Conservation (phyloP, 2,113 vertebrate species). For the Calidris pugnax region DNA sequence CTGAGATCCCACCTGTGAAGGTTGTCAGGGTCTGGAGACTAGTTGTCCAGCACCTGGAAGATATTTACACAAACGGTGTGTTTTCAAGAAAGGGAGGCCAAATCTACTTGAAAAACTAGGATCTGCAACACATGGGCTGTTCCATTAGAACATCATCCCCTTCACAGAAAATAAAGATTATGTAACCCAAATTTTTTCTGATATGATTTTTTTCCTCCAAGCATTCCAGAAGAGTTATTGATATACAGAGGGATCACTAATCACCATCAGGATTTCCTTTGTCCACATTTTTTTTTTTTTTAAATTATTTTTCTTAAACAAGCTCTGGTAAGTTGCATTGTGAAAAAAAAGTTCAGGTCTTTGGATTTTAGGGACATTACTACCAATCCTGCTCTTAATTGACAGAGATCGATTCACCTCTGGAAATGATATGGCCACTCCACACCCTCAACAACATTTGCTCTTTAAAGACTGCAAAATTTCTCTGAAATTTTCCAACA, state of each 20-base stretch:
- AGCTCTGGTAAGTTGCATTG: not conserved
- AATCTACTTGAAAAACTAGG: not conserved
- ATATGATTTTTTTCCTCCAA: not conserved
- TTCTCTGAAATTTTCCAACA: not conserved
- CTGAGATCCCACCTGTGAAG: not conserved
- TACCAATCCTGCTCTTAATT: not conserved
- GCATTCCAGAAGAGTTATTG: not conserved
- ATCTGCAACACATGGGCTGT: not conserved
- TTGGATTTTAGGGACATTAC: not conserved
- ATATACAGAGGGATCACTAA: not conserved
- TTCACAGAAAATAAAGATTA: not conserved
- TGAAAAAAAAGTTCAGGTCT: not conserved
- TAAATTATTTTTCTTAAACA: not conserved
- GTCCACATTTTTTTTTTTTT: rapidly evolving
- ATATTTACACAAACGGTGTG: not conserved
- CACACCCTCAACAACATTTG: not conserved
- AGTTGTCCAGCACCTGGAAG: not conserved
- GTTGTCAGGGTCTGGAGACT: not conserved
- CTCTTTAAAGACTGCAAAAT: not conserved
- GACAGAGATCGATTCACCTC: not conserved
- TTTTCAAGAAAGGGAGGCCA: not conserved
- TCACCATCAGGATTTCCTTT: not conserved
- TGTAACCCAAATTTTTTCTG: not conserved
- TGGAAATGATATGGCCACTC: not conserved
- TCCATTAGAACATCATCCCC: not conserved